A percentile compares a stretch with the other conserved stretches of the same genome.
Evolutionary conservation across 2,888 invertebrate genomes (phyloP).

Genomic region (Drepana falcataria): DNA sequence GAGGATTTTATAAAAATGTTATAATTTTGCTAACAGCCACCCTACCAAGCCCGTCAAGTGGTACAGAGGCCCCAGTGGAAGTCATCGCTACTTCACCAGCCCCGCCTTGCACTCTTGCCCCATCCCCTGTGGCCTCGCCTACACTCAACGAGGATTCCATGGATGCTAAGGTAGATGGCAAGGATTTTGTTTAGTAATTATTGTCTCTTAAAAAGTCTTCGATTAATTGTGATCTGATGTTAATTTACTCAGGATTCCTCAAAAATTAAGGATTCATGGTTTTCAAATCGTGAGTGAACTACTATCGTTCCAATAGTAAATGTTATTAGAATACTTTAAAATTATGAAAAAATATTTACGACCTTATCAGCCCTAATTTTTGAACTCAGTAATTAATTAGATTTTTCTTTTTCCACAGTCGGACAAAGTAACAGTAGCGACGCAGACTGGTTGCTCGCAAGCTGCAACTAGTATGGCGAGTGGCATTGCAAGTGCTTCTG

Average conservation of each 20-base stretch:
- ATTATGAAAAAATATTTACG: too few species aligned
- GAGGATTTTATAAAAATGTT: too few species aligned
- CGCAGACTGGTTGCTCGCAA: constrained; percentile 90
- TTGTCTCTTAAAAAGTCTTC: too few species aligned
- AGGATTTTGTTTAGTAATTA: too few species aligned
- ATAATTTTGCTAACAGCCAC: constrained; percentile 36
- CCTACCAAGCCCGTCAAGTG: constrained; percentile 61
- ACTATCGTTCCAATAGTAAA: too few species aligned
- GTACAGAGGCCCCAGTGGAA: constrained; percentile 52
- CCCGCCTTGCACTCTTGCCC: constrained; percentile 36
- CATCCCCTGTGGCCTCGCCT: constrained; percentile 52
- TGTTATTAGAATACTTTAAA: too few species aligned
- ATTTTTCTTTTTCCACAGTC: constrained; percentile 36
- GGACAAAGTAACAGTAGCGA: constrained; percentile 88
- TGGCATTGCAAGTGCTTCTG: constrained; percentile 14
- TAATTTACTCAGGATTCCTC: too few species aligned
- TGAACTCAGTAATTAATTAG: too few species aligned
- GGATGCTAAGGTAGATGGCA: constrained; percentile 55
- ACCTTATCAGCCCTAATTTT: too few species aligned
- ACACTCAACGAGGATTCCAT: constrained; percentile 62
- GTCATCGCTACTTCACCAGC: constrained; percentile 33
- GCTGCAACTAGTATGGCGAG: constrained; percentile 63
- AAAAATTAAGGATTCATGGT: too few species aligned
- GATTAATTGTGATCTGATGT: too few species aligned
- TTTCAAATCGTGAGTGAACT: too few species aligned